These are phyloP conservation scores for Liposcelis brunnea DNA, from an alignment of 2,888 invertebrate species.

Conservation along the genomic window DNA sequence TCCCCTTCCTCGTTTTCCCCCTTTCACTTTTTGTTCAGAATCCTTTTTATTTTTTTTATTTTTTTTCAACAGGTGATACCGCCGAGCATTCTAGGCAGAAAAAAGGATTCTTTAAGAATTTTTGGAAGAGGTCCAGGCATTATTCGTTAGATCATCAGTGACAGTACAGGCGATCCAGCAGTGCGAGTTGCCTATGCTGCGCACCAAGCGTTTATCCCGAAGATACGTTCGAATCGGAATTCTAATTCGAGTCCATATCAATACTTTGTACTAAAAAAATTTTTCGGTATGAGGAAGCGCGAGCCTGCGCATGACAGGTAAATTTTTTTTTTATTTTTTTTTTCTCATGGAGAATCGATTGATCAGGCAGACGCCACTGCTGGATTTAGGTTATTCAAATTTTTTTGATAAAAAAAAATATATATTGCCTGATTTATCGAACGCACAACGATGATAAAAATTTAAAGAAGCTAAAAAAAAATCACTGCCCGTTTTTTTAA, in stretches of 20 bases:
- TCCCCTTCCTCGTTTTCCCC: too few relatives aligned
- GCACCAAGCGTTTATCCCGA: conserved; percentile 2
- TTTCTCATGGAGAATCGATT: too few relatives aligned
- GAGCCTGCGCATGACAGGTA: too few relatives aligned
- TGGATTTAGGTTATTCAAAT: too few relatives aligned
- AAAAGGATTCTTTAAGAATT: conserved; percentile 74
- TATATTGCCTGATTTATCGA: too few relatives aligned
- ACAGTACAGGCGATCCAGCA: conserved; percentile 20
- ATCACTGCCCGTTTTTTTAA: conserved; percentile 8
- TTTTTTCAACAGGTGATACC: conserved; percentile 22
- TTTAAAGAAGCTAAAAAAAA: conserved; percentile 8
- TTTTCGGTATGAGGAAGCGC: too few relatives aligned
- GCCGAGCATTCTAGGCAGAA: conserved; percentile 43
- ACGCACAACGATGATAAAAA: not conserved
- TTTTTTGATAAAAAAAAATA: too few relatives aligned
- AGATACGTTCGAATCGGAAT: conserved; percentile 2
- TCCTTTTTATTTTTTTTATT: too few relatives aligned
- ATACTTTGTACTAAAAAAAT: not conserved
- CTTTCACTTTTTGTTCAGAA: too few relatives aligned
- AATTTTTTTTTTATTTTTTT: too few relatives aligned
- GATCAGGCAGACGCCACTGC: too few relatives aligned
- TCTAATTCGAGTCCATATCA: not conserved
- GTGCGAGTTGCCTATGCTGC: conserved; percentile 4
- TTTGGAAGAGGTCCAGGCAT: conserved; percentile 77
- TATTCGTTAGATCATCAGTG: conserved; percentile 75